Conservation (phyloP, 92 coral and sea anemone genomes). For the Paramuricea clavata region DNA sequence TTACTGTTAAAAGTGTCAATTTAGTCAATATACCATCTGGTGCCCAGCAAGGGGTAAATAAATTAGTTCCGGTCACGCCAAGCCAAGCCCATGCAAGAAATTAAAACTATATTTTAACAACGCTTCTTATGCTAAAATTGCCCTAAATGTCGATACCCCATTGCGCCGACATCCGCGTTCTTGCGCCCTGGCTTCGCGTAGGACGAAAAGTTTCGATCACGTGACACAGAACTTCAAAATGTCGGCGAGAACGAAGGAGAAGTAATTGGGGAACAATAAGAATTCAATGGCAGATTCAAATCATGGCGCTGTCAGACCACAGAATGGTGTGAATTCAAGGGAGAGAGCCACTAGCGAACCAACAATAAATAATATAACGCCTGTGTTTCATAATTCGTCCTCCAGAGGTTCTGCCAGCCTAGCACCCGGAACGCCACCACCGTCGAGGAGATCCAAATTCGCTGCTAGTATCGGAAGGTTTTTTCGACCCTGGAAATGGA, state of each 20-base stretch:
- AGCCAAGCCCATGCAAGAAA: no score
- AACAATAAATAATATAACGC: slow-evolving; percentile 14
- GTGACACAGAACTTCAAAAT: slow-evolving; percentile 43
- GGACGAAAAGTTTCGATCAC: slow-evolving; percentile 24
- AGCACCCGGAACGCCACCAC: slow-evolving; percentile 82
- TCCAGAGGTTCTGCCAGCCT: slow-evolving; percentile 3
- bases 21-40: no score
- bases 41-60: no score
- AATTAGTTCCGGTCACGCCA: no score
- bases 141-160: not conserved
- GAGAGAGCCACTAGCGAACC: slow-evolving; percentile 42
- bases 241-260: slow-evolving; percentile 28
- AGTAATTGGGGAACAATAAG: not conserved
- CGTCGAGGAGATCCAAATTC: slow-evolving; percentile 84
- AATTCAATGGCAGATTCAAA: slow-evolving; percentile 27
- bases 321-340: slow-evolving; percentile 24
- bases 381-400: not conserved
- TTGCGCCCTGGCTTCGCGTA: not conserved
- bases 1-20: no score
- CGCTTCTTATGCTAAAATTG: no score
- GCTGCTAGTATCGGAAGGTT: slow-evolving; percentile 87
- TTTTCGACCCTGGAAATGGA: slow-evolving; percentile 99
- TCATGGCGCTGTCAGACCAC: slow-evolving; percentile 11
- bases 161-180: not conserved
- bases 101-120: no score